Conservation (phyloP, 2,797 vertebrate species). For the Coranthus polyacanthus region DNA sequence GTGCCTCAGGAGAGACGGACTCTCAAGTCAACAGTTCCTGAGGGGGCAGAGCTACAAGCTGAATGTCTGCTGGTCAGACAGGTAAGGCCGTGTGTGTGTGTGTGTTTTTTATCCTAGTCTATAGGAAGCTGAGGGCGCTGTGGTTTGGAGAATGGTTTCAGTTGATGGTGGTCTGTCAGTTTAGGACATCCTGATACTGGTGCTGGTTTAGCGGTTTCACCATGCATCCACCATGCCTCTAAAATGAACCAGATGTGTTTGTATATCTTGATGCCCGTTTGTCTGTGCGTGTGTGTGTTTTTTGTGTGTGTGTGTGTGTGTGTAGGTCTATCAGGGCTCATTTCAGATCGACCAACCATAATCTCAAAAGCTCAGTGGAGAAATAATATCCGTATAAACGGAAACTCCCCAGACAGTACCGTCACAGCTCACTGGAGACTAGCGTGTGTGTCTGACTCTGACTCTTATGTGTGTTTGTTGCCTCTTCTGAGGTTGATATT, state of each 20-base stretch:
- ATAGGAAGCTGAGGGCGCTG: slow-evolving; percentile 8
- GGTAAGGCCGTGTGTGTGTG: slow-evolving; percentile 79
- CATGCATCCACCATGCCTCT: neutral
- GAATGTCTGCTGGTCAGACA: slow-evolving; percentile 97
- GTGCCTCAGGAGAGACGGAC: slow-evolving; percentile 93
- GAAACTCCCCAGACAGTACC: slow-evolving; percentile 58
- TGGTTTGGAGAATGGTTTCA: slow-evolving; percentile 27
- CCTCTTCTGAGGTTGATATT: neutral
- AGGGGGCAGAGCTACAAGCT: slow-evolving; percentile 92
- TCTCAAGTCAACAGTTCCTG: slow-evolving; percentile 92
- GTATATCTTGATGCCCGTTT: slow-evolving; percentile 11
- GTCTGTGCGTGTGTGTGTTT: slow-evolving; percentile 11
- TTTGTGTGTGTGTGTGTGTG: slow-evolving; percentile 15
- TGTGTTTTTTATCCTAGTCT: slow-evolving; percentile 19
- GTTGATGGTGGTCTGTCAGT: slow-evolving; percentile 36
- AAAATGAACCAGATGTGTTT: slow-evolving; percentile 26
- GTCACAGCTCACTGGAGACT: slow-evolving; percentile 37
- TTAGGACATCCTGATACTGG: slow-evolving; percentile 33
- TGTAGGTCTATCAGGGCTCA: slow-evolving; percentile 3
- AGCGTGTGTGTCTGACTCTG: slow-evolving; percentile 11
- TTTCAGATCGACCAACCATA: slow-evolving; percentile 28
- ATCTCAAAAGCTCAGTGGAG: slow-evolving; percentile 28
- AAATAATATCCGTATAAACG: slow-evolving; percentile 30
- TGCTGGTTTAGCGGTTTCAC: neutral
- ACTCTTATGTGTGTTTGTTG: slow-evolving; percentile 5